Evolutionary conservation across 2,797 vertebrate species (phyloP).

Genomic region (Mormyrops attenuatus): DNA sequence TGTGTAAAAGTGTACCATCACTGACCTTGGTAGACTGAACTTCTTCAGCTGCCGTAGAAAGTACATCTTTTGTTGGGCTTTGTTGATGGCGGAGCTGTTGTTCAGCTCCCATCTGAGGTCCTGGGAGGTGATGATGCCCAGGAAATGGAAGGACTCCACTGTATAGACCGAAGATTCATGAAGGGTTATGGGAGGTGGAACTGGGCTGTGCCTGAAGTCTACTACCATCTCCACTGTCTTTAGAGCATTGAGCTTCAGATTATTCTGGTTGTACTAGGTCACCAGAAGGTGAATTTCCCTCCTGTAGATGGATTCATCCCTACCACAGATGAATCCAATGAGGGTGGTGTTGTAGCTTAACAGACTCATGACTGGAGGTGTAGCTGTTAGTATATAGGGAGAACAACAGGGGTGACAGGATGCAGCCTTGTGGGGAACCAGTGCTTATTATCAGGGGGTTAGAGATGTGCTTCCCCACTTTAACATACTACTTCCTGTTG

Average conservation of each 20-base stretch:
- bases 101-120: not conserved
- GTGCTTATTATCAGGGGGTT: not conserved
- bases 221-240: not conserved
- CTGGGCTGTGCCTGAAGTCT: not conserved
- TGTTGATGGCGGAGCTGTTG: not conserved
- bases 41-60: too few species aligned
- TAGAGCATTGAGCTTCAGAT: not conserved
- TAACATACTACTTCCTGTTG: not conserved
- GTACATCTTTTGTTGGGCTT: too few species aligned
- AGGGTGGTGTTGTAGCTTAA: not conserved
- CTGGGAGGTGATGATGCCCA: not conserved
- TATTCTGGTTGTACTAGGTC: not conserved
- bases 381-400: not conserved
- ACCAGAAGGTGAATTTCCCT: not conserved
- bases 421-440: not conserved
- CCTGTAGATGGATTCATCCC: not conserved
- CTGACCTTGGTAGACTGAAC: too few species aligned
- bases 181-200: not conserved
- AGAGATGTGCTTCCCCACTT: not conserved
- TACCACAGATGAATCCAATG: not conserved
- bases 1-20: too few species aligned
- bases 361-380: not conserved
- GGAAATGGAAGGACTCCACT: not conserved
- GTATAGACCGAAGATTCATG: not conserved
- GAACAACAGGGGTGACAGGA: not conserved